Evolutionary conservation across 2,888 invertebrate genomes (phyloP).

Genomic region (Nemurella pictetii): DNA sequence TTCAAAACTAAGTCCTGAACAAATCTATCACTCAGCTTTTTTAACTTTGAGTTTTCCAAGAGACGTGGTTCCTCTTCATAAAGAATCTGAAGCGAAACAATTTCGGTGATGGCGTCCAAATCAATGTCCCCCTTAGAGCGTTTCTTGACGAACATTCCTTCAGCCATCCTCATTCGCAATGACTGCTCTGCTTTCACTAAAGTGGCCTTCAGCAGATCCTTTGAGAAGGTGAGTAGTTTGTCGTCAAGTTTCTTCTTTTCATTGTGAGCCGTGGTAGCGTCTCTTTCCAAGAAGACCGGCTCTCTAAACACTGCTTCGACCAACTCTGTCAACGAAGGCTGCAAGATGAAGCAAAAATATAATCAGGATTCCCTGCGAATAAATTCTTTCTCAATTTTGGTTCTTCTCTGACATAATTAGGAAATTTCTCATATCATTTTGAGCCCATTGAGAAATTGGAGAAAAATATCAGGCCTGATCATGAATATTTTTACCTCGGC

Average conservation of each 20-base stretch:
- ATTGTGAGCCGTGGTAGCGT: neutral
- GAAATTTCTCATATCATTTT: too few relatives aligned
- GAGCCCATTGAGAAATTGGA: too few relatives aligned
- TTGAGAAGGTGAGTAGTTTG: neutral
- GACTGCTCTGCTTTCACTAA: slow-evolving; percentile 2
- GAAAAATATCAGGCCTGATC: too few relatives aligned
- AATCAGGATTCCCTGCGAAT: too few relatives aligned
- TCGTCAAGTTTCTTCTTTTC: slow-evolving; percentile 20
- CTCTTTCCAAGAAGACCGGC: neutral
- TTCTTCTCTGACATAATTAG: too few relatives aligned
- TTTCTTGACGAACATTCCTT: neutral
- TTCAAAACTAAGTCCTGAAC: neutral
- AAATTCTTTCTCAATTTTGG: too few relatives aligned
- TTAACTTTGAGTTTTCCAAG: neutral
- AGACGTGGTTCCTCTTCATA: neutral
- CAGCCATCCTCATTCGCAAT: neutral
- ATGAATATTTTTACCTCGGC: too few relatives aligned
- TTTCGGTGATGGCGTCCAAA: neutral
- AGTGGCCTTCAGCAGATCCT: neutral
- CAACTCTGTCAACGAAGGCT: slow-evolving; percentile 36
- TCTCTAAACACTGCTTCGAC: slow-evolving; percentile 27
- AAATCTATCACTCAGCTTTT: neutral
- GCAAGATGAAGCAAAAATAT: neutral
- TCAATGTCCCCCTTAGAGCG: neutral
- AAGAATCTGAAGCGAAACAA: neutral